Evolutionary conservation across 2,888 invertebrate genomes (phyloP).

Genomic region (Eristalinus sepulchralis): DNA sequence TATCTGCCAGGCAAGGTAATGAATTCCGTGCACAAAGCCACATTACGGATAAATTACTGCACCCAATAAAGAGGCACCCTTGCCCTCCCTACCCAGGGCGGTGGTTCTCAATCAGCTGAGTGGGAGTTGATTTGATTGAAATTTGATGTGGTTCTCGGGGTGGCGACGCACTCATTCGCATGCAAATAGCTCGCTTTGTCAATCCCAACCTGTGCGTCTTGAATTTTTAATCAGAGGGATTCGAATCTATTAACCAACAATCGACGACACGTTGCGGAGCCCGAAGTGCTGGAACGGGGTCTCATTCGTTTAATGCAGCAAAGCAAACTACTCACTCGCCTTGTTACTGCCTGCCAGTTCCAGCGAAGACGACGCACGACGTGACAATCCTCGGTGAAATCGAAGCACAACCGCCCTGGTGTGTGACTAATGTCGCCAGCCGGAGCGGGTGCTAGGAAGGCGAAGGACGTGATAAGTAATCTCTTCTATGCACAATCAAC

Average conservation of each 20-base stretch:
- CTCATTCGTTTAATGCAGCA: conserved; percentile 22
- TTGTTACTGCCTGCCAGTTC: conserved; percentile 14
- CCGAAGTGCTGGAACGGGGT: neutral
- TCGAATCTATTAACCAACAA: neutral
- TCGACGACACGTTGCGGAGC: neutral
- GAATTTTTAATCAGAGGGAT: conserved; percentile 37
- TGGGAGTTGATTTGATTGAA: conserved; percentile 2
- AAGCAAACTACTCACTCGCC: conserved; percentile 3
- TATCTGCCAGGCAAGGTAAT: conserved; percentile 1
- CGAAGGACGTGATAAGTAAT: neutral
- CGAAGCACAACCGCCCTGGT: neutral
- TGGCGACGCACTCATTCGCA: neutral
- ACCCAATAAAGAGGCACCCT: conserved; percentile 5
- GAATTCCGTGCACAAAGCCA: conserved; percentile 4
- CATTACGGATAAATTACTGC: conserved; percentile 25
- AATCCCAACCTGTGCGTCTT: conserved; percentile 15
- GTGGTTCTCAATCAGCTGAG: neutral
- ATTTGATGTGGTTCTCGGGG: neutral
- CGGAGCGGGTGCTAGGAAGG: neutral
- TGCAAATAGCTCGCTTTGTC: conserved; percentile 2
- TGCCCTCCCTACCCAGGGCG: neutral
- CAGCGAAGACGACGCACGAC: conserved; percentile 4
- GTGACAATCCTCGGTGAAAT: conserved; percentile 24
- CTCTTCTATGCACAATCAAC: neutral
- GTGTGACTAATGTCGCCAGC: conserved; percentile 30